phyloP scores from a whole-genome alignment of 2,888 invertebrate species.

The Lycaena phlaeas region DNA sequence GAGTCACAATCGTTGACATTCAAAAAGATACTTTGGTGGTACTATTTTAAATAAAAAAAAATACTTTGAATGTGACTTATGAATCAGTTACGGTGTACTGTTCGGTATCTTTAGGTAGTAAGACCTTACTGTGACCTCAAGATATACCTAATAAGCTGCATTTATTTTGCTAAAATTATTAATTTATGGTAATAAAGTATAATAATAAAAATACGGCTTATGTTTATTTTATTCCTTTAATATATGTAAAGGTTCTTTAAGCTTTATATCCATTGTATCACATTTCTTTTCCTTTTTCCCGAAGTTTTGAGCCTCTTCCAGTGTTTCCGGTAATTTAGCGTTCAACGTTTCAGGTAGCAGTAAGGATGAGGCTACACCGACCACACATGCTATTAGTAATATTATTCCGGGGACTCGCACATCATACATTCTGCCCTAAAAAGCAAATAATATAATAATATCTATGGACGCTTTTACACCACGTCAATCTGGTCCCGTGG shows the following conservation, averaged over 20 bases:
- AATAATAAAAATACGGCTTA: background rate
- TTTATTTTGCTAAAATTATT: too few relatives aligned
- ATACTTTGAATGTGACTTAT: too few relatives aligned
- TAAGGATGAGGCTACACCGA: constrained; percentile 57
- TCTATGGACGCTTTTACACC: too few relatives aligned
- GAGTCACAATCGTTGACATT: too few relatives aligned
- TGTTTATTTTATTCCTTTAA: background rate
- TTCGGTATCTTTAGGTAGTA: too few relatives aligned
- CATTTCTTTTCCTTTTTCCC: constrained; percentile 38
- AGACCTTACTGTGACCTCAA: too few relatives aligned
- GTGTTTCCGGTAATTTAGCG: constrained; percentile 75
- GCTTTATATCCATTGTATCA: background rate
- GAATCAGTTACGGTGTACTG: too few relatives aligned
- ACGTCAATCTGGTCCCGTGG: too few relatives aligned
- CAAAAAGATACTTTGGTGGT: too few relatives aligned
- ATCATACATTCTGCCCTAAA: constrained; percentile 40
- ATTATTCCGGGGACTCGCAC: constrained; percentile 31
- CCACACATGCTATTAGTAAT: constrained; percentile 40
- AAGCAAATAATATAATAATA: constrained; percentile 12
- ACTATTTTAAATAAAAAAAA: too few relatives aligned
- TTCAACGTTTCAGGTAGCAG: constrained; percentile 77
- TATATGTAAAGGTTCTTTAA: background rate
- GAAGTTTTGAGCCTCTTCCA: constrained; percentile 74
- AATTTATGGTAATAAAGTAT: background rate
- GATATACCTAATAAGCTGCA: too few relatives aligned